Evolutionary conservation across 2,888 invertebrate genomes (phyloP).

Genomic region (Pachymerium ferrugineum): DNA sequence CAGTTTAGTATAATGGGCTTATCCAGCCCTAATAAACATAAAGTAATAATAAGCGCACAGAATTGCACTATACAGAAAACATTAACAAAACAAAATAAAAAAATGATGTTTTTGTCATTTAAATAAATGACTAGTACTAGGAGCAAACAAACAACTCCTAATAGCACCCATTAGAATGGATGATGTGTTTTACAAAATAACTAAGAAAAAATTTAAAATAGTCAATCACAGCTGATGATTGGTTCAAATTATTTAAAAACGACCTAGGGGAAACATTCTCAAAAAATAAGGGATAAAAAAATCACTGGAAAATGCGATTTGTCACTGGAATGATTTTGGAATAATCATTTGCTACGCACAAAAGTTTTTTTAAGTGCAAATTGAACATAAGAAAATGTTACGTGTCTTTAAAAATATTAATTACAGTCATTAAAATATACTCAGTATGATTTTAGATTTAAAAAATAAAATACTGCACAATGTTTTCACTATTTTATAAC

Average conservation of each 20-base stretch:
- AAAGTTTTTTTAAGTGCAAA: neutral
- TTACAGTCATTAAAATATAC: too few species aligned
- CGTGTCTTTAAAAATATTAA: neutral
- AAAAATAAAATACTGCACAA: neutral
- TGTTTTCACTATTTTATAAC: neutral
- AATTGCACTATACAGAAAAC: neutral
- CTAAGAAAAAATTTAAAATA: neutral
- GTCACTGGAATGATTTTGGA: neutral
- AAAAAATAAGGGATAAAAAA: neutral
- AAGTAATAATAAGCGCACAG: neutral
- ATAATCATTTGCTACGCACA: neutral
- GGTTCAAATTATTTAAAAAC: neutral
- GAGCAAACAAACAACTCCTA: conserved; percentile 10
- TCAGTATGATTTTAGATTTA: neutral
- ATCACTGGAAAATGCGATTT: neutral
- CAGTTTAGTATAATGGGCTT: too few species aligned
- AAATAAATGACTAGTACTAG: conserved; percentile 19
- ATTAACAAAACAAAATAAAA: neutral
- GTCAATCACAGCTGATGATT: conserved; percentile 15
- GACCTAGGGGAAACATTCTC: neutral
- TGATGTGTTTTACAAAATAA: conserved; percentile 6
- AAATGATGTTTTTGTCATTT: neutral
- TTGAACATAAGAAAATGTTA: neutral
- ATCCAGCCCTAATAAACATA: too few species aligned
- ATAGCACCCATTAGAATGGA: conserved; percentile 1